Base-by-base conservation (phyloP, 2,888 invertebrate genomes). In the Gasteruption jaculator region DNA sequence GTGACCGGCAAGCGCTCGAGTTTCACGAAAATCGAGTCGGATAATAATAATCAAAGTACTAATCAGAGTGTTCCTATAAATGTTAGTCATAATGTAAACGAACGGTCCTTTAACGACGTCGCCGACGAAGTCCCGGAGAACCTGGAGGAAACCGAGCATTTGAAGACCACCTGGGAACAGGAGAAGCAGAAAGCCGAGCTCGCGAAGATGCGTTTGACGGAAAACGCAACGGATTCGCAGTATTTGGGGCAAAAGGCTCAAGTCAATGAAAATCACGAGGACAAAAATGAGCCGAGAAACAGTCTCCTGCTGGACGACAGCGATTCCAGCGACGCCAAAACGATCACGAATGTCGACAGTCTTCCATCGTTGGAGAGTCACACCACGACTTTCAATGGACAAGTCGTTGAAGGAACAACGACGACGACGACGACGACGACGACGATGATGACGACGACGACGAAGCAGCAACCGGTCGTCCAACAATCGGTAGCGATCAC, bases 151-250 rank as follows among this genome's bases (percentile, higher is more conserved):
- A 36, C 32, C 24, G 32, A 49, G 5, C 49, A n/a, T n/a, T n/a
- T n/a, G n/a, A n/a, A 68, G 29, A 68, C 68, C 2, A 68, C 68
- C 2, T 68, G 68, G 68, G 68, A 68, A 46, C 61, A 65, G 29
- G 67, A 68, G 33, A 68, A 68, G 45, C 60, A 64, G 10, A 67
- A 68, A 43, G 66, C 65, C 22, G 67, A 67, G 34, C 46, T 68
- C 3, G 66, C 65, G 2, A 60, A 64, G 37, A 42, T 63, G 29
- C 57, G 60, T 40, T 46, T 61, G 26, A 48, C 60, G 14, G 66
- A 67, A 29, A 59, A 46, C 33, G 52, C 32, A 35, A 39, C 46
- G 11, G 27, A 34, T 7, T 38, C 52, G 10, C 59, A 53, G 7
- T 49, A 47, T 16, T 53, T 54, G 20, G 26, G 20, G 6, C 48